Conservation (phyloP, 2,797 vertebrate species). For the Meriones psammophilus region DNA sequence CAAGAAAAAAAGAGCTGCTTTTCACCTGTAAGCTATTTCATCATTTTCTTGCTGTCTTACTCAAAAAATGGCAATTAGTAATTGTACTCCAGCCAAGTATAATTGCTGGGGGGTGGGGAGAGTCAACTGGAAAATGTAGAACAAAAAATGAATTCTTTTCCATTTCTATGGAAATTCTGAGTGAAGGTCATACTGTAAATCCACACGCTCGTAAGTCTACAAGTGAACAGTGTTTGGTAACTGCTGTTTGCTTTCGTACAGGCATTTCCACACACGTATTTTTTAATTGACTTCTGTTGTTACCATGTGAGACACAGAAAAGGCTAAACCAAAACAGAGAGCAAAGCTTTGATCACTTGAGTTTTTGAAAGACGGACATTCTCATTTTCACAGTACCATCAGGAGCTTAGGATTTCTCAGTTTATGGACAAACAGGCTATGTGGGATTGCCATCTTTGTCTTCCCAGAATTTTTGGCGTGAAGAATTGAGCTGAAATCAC, state of each 20-base stretch:
- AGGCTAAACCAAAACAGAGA: constrained; percentile 42
- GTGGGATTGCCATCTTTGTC: background rate
- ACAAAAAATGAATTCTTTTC: background rate
- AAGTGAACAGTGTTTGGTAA: constrained; percentile 14
- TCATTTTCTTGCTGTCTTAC: background rate
- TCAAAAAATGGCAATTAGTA: constrained; percentile 46
- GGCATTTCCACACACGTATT: background rate
- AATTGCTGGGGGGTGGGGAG: background rate
- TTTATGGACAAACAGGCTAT: background rate
- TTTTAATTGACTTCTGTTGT: background rate
- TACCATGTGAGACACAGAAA: background rate
- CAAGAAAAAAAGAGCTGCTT: background rate
- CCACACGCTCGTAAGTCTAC: background rate
- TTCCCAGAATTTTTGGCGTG: background rate
- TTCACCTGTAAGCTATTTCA: background rate
- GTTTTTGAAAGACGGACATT: background rate
- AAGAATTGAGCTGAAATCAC: constrained; percentile 52
- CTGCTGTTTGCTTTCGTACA: background rate
- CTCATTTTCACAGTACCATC: background rate
- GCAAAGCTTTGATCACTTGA: constrained; percentile 10
- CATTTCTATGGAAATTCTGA: background rate
- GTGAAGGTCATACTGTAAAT: constrained; percentile 17
- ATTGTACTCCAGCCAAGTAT: constrained; percentile 38
- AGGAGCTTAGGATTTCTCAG: background rate
- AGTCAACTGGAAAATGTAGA: background rate